Evolutionary conservation across 2,888 invertebrate species (phyloP).

Genomic region (Tetragnatha montana): DNA sequence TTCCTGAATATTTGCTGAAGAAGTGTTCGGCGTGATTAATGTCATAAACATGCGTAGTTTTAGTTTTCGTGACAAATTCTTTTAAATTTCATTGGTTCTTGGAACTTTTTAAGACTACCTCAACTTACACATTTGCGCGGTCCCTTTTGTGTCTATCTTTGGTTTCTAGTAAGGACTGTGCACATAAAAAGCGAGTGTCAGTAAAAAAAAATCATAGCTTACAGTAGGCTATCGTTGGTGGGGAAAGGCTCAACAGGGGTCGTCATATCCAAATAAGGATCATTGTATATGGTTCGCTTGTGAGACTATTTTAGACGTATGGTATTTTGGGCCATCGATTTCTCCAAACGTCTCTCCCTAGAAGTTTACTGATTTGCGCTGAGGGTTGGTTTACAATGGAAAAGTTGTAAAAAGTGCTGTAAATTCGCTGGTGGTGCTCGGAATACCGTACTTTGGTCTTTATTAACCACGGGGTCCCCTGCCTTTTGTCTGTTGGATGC

Average conservation of each 20-base stretch:
- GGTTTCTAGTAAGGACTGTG: background rate
- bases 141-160: conserved; percentile 36
- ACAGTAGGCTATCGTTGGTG: too few species aligned
- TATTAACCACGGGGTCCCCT: too few species aligned
- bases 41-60: too few species aligned
- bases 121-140: too few species aligned
- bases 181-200: conserved; percentile 3
- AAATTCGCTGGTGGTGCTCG: background rate
- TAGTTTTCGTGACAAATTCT: too few species aligned
- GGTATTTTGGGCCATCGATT: conserved; percentile 10
- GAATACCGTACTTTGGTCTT: too few species aligned
- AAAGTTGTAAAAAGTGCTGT: background rate
- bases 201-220: conserved; percentile 13
- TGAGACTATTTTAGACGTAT: conserved; percentile 27
- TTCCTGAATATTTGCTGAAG: too few species aligned
- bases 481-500: too few species aligned
- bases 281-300: background rate
- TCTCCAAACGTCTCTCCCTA: background rate
- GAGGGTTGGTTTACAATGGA: background rate
- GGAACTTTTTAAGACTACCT: too few species aligned
- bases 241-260: conserved; percentile 5
- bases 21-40: too few species aligned
- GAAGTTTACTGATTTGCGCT: background rate
- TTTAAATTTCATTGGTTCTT: too few species aligned
- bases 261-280: conserved; percentile 54